Base-by-base conservation (phyloP, 2,113 vertebrate genomes). In the Columbina picui region DNA sequence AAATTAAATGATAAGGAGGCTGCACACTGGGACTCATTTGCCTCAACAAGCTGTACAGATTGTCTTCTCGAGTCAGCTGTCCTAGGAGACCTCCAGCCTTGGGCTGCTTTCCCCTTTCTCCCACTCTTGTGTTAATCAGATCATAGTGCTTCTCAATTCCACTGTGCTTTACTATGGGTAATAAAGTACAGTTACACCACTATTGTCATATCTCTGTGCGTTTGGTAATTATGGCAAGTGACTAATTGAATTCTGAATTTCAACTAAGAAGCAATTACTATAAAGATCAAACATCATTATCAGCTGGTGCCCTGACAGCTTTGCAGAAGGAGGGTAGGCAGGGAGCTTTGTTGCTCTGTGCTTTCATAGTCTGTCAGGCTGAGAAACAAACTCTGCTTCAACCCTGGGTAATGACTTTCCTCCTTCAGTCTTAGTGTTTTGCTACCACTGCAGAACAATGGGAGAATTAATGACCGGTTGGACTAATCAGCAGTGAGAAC, bases 171-270 rank as follows among this genome's bases (percentile, higher is more conserved):
- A 84, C 60, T 78, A 39, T 1, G 8, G 69, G 90, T 90, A 82
- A 89, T 82, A 41, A 89, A 92, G 83, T 56, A 64, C 83, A 92
- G 88, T 81, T 90, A 89, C 80, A 88, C 90, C 76, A 89, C 68
- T 92, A 38, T 18, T 90, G 69, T 61, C 30, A 16, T 60, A 65
- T 90, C 78, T 81, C 60, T 32, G 39, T 68, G 19, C 0, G 1
- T 90, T 97, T 86, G 57, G 69, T 90, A 90, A 89, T 95, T 93
- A 90, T 13, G 36, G 83, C 76, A 90, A 85, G 61, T 90, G 96
- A 94, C 88, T 96, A 96, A 95, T 84, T 96, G 90, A 94, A 95
- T 95, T 87, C 70, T 73, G 90, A 93, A 87, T 96, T 90, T 92
- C 90, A 93, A 10, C 77, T 77, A 84, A 84, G 65, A 89, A 53